phyloP scores from a whole-genome alignment of 2,888 invertebrate species.

The Urechis unicinctus region DNA sequence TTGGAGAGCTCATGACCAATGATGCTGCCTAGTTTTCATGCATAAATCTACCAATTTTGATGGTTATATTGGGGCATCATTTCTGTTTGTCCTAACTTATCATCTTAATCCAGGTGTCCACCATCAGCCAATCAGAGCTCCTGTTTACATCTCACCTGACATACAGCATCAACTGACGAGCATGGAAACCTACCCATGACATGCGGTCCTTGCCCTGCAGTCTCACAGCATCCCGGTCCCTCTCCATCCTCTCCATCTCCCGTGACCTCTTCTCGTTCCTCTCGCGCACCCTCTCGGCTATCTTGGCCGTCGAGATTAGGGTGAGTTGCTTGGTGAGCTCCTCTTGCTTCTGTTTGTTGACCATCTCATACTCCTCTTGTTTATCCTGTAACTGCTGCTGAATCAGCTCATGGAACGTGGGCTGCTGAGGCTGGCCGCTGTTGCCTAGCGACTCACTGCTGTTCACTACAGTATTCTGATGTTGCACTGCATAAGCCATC shows the following conservation, averaged over 20 bases:
- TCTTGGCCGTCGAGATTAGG: slow-evolving; percentile 41
- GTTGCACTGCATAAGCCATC: slow-evolving; percentile 80
- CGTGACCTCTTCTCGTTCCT: slow-evolving; percentile 35
- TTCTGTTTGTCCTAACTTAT: too few species aligned
- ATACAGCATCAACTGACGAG: too few species aligned
- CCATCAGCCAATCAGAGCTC: too few species aligned
- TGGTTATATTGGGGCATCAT: too few species aligned
- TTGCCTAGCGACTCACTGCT: neutral
- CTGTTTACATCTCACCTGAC: too few species aligned
- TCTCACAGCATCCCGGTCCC: slow-evolving; percentile 13
- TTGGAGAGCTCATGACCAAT: too few species aligned
- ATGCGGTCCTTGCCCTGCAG: slow-evolving; percentile 16
- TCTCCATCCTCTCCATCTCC: slow-evolving; percentile 22
- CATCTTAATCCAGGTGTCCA: too few species aligned
- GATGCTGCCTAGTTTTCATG: too few species aligned
- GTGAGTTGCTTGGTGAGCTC: slow-evolving; percentile 20
- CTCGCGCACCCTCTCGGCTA: slow-evolving; percentile 31
- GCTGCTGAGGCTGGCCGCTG: slow-evolving; percentile 20
- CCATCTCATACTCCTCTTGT: slow-evolving; percentile 31
- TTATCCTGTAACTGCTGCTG: slow-evolving; percentile 41
- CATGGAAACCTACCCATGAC: slow-evolving; percentile 13
- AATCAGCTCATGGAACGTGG: slow-evolving; percentile 46
- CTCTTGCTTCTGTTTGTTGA: slow-evolving; percentile 33
- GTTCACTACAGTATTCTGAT: slow-evolving; percentile 3
- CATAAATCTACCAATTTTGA: too few species aligned